Percentiles rank a stretch among this genome's conserved stretches.
These are phyloP conservation scores for Macroramphosus scolopax DNA, from an alignment of 2,797 vertebrate species.

Conservation along the genomic window DNA sequence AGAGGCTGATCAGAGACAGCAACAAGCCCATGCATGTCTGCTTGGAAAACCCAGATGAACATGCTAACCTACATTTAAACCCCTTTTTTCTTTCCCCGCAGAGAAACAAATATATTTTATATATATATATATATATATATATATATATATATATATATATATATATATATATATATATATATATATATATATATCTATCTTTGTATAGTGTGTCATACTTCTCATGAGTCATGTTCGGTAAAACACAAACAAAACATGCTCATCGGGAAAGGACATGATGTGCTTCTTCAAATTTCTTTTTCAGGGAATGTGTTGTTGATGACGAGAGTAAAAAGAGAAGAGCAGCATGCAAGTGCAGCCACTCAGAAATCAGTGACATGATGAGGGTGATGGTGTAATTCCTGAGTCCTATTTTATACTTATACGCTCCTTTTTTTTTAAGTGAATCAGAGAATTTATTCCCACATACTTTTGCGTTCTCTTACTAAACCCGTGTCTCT, in stretches of 20 bases:
- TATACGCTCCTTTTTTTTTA: too few relatives aligned
- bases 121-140: too few relatives aligned
- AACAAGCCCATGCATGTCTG: slow-evolving; percentile 3
- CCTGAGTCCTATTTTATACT: too few relatives aligned
- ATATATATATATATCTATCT: neutral
- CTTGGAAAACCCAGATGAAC: slow-evolving; percentile 15
- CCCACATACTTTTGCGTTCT: too few relatives aligned
- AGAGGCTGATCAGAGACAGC: slow-evolving; percentile 27
- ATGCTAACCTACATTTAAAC: neutral
- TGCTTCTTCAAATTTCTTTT: slow-evolving; percentile 1
- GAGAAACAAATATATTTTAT: neutral
- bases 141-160: too few relatives aligned
- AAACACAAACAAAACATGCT: slow-evolving; percentile 19
- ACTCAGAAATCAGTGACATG: too few relatives aligned
- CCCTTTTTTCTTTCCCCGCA: neutral
- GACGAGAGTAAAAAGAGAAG: too few relatives aligned
- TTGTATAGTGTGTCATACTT: neutral
- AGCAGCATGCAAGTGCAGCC: too few relatives aligned
- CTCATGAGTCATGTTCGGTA: slow-evolving; percentile 15
- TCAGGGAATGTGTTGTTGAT: too few relatives aligned
- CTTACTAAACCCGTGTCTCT: neutral
- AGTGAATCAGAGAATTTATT: too few relatives aligned
- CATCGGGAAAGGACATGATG: slow-evolving; percentile 16
- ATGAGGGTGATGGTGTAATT: too few relatives aligned
- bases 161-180: too few relatives aligned